Conservation (phyloP, 2,888 invertebrate species). For the Boloria selene region DNA sequence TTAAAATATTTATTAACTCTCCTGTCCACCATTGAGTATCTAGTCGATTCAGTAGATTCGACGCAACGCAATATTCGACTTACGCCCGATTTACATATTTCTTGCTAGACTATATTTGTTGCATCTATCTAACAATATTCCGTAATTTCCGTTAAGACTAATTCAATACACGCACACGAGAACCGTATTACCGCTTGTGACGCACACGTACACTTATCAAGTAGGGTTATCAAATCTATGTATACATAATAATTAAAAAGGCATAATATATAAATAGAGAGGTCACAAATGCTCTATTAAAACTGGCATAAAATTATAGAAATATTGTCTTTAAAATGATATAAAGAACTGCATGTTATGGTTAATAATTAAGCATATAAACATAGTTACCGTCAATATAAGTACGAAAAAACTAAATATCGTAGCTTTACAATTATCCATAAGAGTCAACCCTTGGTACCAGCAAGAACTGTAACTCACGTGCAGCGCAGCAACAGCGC, state of each 20-base stretch:
- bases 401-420: neutral
- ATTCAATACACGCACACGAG: slow-evolving; percentile 65
- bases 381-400: too few relatives aligned
- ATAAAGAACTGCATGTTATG: too few relatives aligned
- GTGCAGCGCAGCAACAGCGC: slow-evolving; percentile 65
- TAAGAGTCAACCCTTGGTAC: slow-evolving; percentile 30
- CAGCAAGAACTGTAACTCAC: slow-evolving; percentile 52
- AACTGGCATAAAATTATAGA: too few relatives aligned
- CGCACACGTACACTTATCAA: slow-evolving; percentile 38
- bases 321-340: too few relatives aligned
- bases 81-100: slow-evolving; percentile 18
- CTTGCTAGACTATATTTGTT: slow-evolving; percentile 55
- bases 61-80: neutral
- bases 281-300: neutral
- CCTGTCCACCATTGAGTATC: too few relatives aligned
- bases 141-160: slow-evolving; percentile 80
- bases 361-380: too few relatives aligned
- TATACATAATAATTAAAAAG: neutral
- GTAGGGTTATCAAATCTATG: slow-evolving; percentile 35
- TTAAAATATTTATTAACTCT: too few relatives aligned
- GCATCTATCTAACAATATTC: slow-evolving; percentile 72
- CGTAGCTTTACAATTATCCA: neutral
- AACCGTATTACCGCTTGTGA: slow-evolving; percentile 35
- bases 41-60: neutral
- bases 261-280: neutral